These are phyloP conservation scores for Solea senegalensis DNA, from an alignment of 2,113 vertebrate species.

Conservation along the genomic window DNA sequence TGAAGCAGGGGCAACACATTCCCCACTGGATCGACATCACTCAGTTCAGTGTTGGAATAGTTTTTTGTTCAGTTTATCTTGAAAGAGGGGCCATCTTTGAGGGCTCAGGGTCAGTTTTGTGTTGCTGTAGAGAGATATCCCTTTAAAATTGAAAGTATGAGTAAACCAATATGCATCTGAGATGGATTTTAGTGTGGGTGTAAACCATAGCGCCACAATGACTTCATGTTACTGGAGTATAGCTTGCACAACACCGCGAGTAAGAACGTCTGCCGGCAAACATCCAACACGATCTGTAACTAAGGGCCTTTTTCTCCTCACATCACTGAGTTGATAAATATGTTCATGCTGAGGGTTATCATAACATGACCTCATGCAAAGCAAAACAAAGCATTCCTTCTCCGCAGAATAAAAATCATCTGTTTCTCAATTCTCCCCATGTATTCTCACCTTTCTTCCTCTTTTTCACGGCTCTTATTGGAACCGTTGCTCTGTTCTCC, in stretches of 20 bases:
- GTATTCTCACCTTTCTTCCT: background rate
- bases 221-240: constrained; percentile 48
- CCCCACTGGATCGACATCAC: constrained; percentile 36
- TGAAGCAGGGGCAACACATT: constrained; percentile 43
- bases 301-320: constrained; percentile 39
- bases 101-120: constrained; percentile 8
- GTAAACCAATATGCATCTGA: constrained; percentile 37
- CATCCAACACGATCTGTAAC: constrained; percentile 61
- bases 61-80: constrained; percentile 8
- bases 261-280: constrained; percentile 43
- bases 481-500: background rate
- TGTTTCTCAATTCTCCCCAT: background rate
- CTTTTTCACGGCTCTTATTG: constrained; percentile 10
- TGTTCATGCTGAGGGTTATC: constrained; percentile 76
- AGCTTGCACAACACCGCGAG: constrained; percentile 55
- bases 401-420: constrained; percentile 35
- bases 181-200: constrained; percentile 32
- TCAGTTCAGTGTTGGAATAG: constrained; percentile 7
- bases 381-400: constrained; percentile 70
- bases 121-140: constrained; percentile 22
- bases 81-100: constrained; percentile 47
- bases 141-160: constrained; percentile 26
- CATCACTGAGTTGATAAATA: constrained; percentile 69
- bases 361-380: constrained; percentile 70
- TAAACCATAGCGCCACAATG: constrained; percentile 31